Percentiles rank a stretch among this genome's conserved stretches.
Evolutionary conservation across 2,888 invertebrate species (phyloP).

Genomic region (Blastobasis adustella): DNA sequence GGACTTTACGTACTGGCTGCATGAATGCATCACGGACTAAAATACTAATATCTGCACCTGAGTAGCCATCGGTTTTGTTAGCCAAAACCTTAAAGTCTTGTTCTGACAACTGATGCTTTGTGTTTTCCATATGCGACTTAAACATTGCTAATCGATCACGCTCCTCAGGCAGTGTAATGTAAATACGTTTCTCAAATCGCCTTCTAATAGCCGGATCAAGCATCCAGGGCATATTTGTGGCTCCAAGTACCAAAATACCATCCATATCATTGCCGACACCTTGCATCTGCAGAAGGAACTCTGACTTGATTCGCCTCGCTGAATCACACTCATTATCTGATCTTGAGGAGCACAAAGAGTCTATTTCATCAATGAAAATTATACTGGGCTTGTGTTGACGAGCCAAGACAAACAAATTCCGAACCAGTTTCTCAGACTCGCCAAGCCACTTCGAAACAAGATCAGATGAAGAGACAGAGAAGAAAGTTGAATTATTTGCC

Average conservation of each 20-base stretch:
- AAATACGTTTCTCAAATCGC: conserved; percentile 98
- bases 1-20: conserved; percentile 99
- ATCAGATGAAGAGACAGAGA: conserved; percentile 98
- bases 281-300: conserved; percentile 99
- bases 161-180: conserved; percentile 97
- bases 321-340: conserved; percentile 99
- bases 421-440: conserved; percentile 97
- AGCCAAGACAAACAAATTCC: conserved; percentile 96
- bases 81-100: conserved; percentile 90
- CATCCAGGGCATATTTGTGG: conserved; percentile 99
- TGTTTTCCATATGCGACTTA: conserved; percentile 95
- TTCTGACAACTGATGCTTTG: conserved; percentile 87
- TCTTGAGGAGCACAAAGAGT: conserved; percentile 96
- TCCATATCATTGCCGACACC: conserved; percentile 97
- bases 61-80: conserved; percentile 92
- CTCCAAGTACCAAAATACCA: conserved; percentile 95
- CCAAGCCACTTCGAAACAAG: conserved; percentile 99
- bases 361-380: conserved; percentile 99
- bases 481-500: conserved; percentile 99
- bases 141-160: conserved; percentile 95
- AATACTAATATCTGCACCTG: conserved; percentile 98
- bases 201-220: conserved; percentile 97
- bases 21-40: conserved; percentile 98
- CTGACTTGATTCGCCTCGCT: conserved; percentile 97
- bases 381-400: conserved; percentile 97